A percentile compares a stretch with the other conserved stretches of the same genome.
phyloP scores from a whole-genome alignment of 2,888 invertebrate genomes.

The Catocala fraxini region DNA sequence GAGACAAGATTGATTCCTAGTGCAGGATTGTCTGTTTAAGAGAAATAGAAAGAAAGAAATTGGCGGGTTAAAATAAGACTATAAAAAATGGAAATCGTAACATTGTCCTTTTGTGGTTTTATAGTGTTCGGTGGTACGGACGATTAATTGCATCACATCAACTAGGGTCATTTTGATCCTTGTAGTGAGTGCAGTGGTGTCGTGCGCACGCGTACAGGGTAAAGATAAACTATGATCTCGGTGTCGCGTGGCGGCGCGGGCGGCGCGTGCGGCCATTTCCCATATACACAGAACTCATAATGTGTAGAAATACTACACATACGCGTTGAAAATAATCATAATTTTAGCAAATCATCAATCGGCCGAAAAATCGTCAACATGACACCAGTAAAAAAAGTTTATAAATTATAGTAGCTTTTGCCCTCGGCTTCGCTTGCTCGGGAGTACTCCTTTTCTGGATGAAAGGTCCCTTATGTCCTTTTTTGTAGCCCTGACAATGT shows the following conservation, averaged over 20 bases:
- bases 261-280: constrained; percentile 73
- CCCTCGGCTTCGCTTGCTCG: too few species aligned
- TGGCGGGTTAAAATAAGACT: too few species aligned
- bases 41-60: too few species aligned
- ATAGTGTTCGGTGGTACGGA: constrained; percentile 23
- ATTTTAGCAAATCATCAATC: not conserved
- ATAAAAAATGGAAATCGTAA: not conserved
- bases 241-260: constrained; percentile 73
- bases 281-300: constrained; percentile 11
- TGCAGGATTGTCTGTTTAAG: too few species aligned
- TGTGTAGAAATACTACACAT: constrained; percentile 1
- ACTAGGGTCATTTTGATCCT: constrained; percentile 66
- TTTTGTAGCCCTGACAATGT: too few species aligned
- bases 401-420: too few species aligned
- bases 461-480: too few species aligned
- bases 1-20: too few species aligned
- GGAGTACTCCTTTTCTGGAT: too few species aligned
- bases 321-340: not conserved
- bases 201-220: constrained; percentile 65
- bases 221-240: constrained; percentile 68
- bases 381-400: too few species aligned
- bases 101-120: constrained; percentile 1
- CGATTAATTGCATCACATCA: constrained; percentile 62
- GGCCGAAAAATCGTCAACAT: too few species aligned
- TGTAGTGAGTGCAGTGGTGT: constrained; percentile 49